phyloP scores from a whole-genome alignment of 1,140 invertebrate genomes.

The Diabrotica virgifera region DNA sequence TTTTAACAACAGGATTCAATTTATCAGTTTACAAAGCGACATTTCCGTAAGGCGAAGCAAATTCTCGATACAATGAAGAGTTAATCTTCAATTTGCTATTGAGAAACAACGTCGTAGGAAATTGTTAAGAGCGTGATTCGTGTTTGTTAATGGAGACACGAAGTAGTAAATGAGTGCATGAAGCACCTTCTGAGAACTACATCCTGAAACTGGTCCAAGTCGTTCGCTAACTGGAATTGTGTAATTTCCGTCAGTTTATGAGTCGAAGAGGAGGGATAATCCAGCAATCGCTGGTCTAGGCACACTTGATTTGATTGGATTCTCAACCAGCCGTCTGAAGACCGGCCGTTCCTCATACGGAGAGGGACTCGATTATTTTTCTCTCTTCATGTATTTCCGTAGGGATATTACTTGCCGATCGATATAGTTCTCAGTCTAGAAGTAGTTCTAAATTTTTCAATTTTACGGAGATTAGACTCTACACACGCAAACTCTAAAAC shows the following conservation, averaged over 20 bases:
- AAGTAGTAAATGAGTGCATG: conserved; percentile 27
- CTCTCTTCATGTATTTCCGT: conserved; percentile 24
- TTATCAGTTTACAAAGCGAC: no score
- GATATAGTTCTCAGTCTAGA: background rate
- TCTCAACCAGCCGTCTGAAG: conserved; percentile 31
- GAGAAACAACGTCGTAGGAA: conserved; percentile 18
- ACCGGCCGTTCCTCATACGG: conserved; percentile 29
- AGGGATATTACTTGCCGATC: conserved; percentile 22
- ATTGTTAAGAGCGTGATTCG: conserved; percentile 24
- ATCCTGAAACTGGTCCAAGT: conserved; percentile 31
- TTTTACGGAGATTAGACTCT: background rate
- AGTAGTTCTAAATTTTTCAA: background rate
- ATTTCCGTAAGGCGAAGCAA: background rate
- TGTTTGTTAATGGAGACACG: conserved; percentile 29
- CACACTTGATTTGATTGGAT: conserved; percentile 36
- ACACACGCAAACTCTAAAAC: background rate
- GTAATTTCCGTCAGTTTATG: conserved; percentile 35
- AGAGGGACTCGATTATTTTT: conserved; percentile 27
- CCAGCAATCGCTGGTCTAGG: conserved; percentile 20
- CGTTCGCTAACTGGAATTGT: conserved; percentile 31
- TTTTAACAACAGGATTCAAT: no score
- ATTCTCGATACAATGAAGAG: background rate
- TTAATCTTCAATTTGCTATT: background rate
- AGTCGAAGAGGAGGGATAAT: conserved; percentile 23
- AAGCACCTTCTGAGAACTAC: conserved; percentile 25